Evolutionary conservation across 2,888 invertebrate species (phyloP), one percentile per base, ranked within the genome.

Genomic region (Lissonota sp.): DNA sequence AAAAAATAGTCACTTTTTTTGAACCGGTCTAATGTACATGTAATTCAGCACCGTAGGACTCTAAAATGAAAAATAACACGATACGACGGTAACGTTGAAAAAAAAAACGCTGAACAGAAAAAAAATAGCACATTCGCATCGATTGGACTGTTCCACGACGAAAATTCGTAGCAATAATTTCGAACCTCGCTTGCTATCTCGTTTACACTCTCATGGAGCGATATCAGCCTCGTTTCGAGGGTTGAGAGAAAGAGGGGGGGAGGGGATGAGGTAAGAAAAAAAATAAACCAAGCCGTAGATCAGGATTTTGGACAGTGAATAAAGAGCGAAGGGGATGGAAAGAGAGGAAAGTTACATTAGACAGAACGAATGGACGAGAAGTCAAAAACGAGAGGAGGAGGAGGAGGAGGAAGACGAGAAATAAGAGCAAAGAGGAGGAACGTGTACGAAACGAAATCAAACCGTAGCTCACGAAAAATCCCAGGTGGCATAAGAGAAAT

Each of bases 271-370:
- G 63, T 70, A 79, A 74, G 63, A 44, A n/a, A 60, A 72, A 42
- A 7, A 26, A 75, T n/a, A 62, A 55, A 57, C 67, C 51, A 64
- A 39, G 49, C 84, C 73, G 84, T 85, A 84, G 83, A 84, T 85
- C 83, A 83, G 83, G 84, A 85, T 85, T 85, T 75, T 80, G 73
- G 84, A 79, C 80, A 80, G 80, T 79, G 76, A 53, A 79, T 69
- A 85, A 77, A 66, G 80, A 76, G 49, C 5, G n/a, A 40, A 14
- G 57, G n/a, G 42, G 40, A 5, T n/a, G 37, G 26, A 14, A n/a
- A 7, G n/a, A 40, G 39, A 12, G 49, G 8, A 39, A 42, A 39
- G 14, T 76, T 79, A 81, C 75, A 79, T 83, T 83, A 83, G 84
- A 79, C 77, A 60, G 70, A 84, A 84, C 80, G 82, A 84, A 84